These are phyloP conservation scores for Eupsittula cactorum DNA, from an alignment of 2,113 vertebrate species.

Conservation along the genomic window DNA sequence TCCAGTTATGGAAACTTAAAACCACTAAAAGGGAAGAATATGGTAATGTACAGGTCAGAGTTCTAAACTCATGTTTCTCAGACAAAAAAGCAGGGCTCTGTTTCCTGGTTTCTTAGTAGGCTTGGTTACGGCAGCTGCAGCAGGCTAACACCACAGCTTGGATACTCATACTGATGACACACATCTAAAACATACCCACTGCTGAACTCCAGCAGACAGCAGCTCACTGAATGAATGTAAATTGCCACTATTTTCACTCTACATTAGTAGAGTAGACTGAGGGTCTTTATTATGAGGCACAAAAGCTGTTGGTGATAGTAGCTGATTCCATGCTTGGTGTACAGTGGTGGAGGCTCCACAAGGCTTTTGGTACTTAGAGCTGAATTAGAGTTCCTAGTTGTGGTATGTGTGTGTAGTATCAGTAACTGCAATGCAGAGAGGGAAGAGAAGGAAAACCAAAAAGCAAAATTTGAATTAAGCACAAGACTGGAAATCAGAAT, in stretches of 20 bases:
- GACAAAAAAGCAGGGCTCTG: not conserved
- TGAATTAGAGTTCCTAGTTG: not conserved
- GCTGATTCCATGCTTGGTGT: not conserved
- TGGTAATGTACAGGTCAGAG: not conserved
- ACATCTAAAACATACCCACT: not conserved
- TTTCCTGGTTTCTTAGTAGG: not conserved
- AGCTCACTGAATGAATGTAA: not conserved
- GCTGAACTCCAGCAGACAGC: not conserved
- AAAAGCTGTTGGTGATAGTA: not conserved
- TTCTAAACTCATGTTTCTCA: not conserved
- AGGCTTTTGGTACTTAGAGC: not conserved
- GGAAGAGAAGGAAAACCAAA: not conserved
- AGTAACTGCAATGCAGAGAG: not conserved
- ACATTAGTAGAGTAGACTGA: not conserved
- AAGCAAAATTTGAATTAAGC: not conserved
- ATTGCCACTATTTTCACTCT: not conserved
- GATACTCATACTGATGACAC: not conserved
- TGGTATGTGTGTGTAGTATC: fast-evolving
- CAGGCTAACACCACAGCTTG: not conserved
- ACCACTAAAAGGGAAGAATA: not conserved
- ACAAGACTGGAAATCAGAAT: not conserved
- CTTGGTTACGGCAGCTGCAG: not conserved
- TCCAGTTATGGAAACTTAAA: not conserved
- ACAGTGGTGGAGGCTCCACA: not conserved
- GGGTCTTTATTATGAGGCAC: not conserved